These are phyloP conservation scores for Bombus ignitus DNA, from an alignment of 1,140 invertebrate species.

Conservation along the genomic window DNA sequence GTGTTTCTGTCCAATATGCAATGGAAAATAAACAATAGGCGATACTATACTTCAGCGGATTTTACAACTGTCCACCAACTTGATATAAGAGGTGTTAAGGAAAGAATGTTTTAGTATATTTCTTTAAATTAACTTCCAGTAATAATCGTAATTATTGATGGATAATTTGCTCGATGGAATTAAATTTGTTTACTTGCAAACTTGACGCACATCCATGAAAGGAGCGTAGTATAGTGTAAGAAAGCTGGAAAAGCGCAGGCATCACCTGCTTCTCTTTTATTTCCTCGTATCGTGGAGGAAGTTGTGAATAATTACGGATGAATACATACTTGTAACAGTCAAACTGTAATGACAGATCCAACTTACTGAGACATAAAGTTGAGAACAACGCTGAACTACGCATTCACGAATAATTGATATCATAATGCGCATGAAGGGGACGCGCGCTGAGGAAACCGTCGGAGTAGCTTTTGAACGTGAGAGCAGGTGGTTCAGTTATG, in stretches of 20 bases:
- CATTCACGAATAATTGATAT: not conserved
- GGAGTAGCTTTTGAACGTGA: not conserved
- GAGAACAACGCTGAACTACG: not conserved
- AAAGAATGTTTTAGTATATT: not conserved
- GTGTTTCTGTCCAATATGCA: conserved; percentile 62
- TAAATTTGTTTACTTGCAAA: not conserved
- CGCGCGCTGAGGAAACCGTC: conserved; percentile 30
- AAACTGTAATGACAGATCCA: not conserved
- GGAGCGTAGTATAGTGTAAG: not conserved
- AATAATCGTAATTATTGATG: not conserved
- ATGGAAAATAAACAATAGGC: conserved; percentile 9
- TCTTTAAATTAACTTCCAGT: not conserved
- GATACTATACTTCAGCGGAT: not conserved
- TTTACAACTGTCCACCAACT: not conserved
- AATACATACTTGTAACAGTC: not conserved
- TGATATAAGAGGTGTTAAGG: not conserved
- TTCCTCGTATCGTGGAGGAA: not conserved
- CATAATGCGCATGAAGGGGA: not conserved
- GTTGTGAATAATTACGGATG: not conserved
- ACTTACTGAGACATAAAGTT: not conserved
- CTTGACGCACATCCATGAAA: not conserved
- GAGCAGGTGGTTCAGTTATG: not conserved
- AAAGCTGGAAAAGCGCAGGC: not conserved
- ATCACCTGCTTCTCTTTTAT: not conserved
- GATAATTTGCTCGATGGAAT: not conserved